Evolutionary conservation across 2,113 vertebrate species (phyloP), one percentile per base, ranked within the genome.

Genomic region (Oryzias javanicus): DNA sequence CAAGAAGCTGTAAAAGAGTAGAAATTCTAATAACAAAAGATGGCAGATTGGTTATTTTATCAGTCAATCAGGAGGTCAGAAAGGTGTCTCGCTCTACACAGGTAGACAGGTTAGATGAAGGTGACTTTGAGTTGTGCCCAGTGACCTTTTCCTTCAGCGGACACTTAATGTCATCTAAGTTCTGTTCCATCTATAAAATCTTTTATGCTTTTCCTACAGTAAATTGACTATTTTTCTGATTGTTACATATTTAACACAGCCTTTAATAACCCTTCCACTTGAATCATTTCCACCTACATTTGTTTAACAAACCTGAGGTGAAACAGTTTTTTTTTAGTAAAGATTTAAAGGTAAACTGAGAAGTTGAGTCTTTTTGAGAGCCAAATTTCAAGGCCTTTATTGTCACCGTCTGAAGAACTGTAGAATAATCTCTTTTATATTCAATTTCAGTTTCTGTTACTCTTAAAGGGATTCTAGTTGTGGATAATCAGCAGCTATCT

Each of bases 111-210:
- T 41, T 60, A 24, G 42, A 69, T 85, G 84, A 90, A 90, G 89
- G 90, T 91, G 88, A 91, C 90, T 84, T 90, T 90, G 88, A 83
- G 73, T 78, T 3, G 2, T 25, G 16, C 20, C 56, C 40, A 59
- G 80, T 72, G 83, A 88, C 83, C 83, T 84, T 78, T 75, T 64
- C 18, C 51, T 20, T 25, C 49, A 22, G 48, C 27, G 41, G 25
- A 44, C 60, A 17, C 24, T 55, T 56, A 51, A 63, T 24, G 62
- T 65, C 6, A 3, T 18, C n/a, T 6, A 35, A 35, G 29, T 12
- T 35, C 18, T 47, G 45, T 47, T 19, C n/a, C 19, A 18, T 3
- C 12, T 5, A 4, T 1, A n/a, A 18, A n/a, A n/a, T n/a, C 6
- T 19, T 47, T 47, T 19, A 4, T 47, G 4, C 22, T 15, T 14